These are phyloP conservation scores for Oreotragus oreotragus DNA, from an alignment of 2,113 vertebrate species.

Conservation along the genomic window DNA sequence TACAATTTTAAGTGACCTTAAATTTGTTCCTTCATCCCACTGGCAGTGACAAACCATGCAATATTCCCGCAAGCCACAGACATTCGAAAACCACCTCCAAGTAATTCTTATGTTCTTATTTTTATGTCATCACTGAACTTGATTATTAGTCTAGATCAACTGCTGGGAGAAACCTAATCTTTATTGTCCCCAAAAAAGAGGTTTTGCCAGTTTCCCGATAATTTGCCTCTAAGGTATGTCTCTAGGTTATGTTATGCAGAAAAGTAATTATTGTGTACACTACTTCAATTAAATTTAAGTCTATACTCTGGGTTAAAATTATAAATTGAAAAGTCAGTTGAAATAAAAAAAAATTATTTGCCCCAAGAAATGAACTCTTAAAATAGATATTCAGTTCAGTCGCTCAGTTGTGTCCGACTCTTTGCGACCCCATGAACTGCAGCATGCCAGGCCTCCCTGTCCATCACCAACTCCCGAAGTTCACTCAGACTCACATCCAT, in stretches of 20 bases:
- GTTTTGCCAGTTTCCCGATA: neutral
- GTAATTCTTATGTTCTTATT: slow-evolving; percentile 28
- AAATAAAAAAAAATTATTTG: slow-evolving; percentile 6
- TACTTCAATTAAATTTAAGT: slow-evolving; percentile 39
- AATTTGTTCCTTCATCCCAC: neutral
- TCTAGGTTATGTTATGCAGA: neutral
- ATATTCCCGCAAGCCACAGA: neutral
- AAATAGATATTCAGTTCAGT: no score
- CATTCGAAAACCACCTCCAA: slow-evolving; percentile 11
- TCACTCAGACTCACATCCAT: no score
- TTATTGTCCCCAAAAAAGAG: neutral
- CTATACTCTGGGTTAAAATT: neutral
- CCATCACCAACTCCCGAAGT: no score
- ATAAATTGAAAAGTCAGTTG: neutral
- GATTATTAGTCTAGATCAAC: neutral
- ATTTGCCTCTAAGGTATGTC: slow-evolving; percentile 9
- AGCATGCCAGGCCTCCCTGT: no score
- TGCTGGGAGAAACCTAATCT: slow-evolving; percentile 32
- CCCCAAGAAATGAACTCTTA: neutral
- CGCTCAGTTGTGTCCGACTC: no score
- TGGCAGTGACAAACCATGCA: slow-evolving; percentile 22
- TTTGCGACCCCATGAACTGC: no score
- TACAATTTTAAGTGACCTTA: slow-evolving; percentile 23
- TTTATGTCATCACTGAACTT: neutral
- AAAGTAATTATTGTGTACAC: slow-evolving; percentile 34